phyloP scores from a whole-genome alignment of 2,888 invertebrate genomes.

The Dasypogon diadema region DNA sequence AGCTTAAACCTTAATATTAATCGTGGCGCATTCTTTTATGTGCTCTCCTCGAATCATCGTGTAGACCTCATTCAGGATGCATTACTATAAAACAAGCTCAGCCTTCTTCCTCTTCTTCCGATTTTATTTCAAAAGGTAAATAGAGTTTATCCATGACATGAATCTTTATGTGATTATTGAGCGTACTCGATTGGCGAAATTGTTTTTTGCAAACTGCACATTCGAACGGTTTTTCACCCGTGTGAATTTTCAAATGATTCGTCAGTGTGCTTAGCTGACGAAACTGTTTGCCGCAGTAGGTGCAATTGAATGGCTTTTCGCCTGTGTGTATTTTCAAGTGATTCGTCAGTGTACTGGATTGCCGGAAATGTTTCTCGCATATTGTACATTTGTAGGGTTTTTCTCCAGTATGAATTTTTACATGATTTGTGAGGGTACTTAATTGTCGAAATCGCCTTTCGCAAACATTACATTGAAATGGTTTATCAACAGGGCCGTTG shows the following conservation, averaged over 20 bases:
- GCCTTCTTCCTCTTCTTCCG: slow-evolving; percentile 65
- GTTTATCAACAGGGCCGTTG: slow-evolving; percentile 63
- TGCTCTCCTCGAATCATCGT: slow-evolving; percentile 9
- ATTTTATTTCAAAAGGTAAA: slow-evolving; percentile 67
- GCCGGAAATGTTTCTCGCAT: slow-evolving; percentile 69
- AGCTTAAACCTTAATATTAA: slow-evolving; percentile 35
- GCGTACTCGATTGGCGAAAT: slow-evolving; percentile 69
- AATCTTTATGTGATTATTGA: slow-evolving; percentile 69
- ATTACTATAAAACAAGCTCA: too few relatives aligned
- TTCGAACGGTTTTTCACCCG: slow-evolving; percentile 69
- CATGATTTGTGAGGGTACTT: slow-evolving; percentile 69
- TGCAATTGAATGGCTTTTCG: slow-evolving; percentile 68
- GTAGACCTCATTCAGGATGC: too few relatives aligned
- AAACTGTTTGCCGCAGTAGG: slow-evolving; percentile 68
- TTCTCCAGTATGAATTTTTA: slow-evolving; percentile 69
- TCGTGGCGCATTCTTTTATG: slow-evolving; percentile 5
- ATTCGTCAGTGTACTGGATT: slow-evolving; percentile 69
- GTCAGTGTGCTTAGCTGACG: slow-evolving; percentile 69
- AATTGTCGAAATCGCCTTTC: slow-evolving; percentile 68
- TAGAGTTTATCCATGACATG: slow-evolving; percentile 69
- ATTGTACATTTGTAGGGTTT: slow-evolving; percentile 69
- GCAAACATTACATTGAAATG: slow-evolving; percentile 69
- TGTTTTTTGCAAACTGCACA: slow-evolving; percentile 69
- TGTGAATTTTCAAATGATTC: slow-evolving; percentile 69
- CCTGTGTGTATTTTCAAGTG: slow-evolving; percentile 69